Base-by-base conservation (phyloP, 2,113 vertebrate genomes). In the Ivindomyrus marchei region DNA sequence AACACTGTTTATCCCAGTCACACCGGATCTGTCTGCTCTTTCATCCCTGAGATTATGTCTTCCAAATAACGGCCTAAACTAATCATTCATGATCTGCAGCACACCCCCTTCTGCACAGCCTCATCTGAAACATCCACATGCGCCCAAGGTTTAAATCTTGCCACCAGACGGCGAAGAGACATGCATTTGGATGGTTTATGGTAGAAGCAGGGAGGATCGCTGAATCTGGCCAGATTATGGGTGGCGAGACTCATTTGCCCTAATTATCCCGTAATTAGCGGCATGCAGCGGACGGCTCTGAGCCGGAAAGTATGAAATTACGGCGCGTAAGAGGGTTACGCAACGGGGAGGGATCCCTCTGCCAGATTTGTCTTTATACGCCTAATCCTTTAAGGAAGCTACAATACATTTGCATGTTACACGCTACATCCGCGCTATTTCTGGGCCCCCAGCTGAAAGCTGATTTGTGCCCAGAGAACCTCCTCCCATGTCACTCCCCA, bases 201-300 rank as follows among this genome's bases (percentile, higher is more conserved):
- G 9, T 13, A 21, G 21, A 42, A 49, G 84, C 84, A 13, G 84
- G 21, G 24, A 47, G 42, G 84, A 85, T 47, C 10, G 24, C 46
- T 85, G 46, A 85, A 85, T 49, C 84, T 45, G 45, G 84, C 24
- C n/a, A 46, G 84, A 49, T 86, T n/a, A 11, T n/a, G 13, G 21
- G 84, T 49, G 84, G 46, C 10, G 47, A 9, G 24, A 50, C 11
- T 13, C 47, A 24, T 21, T 50, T 53, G 58, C 31, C 13, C 42
- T 85, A 90, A 85, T 90, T 90, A 90, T 52, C 42, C 0, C 21
- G 3, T 90, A 86, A 86, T 90, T 86, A 90, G 84, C 19, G 47
- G 83, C 52, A n/a, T n/a, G 77, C 39, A 2, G 31, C 11, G 21
- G 52, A 80, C 27, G 10, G 52, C 31, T n/a, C 45, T 58, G 45